Conservation (phyloP, 2,888 invertebrate genomes). For the Hydroisotoma schaefferi region DNA sequence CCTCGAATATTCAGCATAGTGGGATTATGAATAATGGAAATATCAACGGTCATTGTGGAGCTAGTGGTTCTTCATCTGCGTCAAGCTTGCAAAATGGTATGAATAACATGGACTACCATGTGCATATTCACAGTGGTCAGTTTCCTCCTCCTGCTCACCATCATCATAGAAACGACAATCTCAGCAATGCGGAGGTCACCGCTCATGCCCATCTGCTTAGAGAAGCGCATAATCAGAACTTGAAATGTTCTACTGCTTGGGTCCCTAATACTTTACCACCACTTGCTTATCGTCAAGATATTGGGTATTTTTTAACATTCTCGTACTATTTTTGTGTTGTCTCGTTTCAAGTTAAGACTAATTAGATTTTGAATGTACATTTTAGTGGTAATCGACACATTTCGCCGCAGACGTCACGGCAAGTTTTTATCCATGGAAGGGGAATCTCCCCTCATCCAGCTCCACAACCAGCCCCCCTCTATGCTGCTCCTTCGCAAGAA, state of each 20-base stretch:
- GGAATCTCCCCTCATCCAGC: constrained; percentile 44
- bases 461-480: constrained; percentile 40
- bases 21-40: constrained; percentile 26
- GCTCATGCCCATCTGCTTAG: constrained; percentile 54
- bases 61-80: constrained; percentile 29
- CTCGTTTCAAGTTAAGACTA: background rate
- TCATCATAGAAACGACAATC: constrained; percentile 52
- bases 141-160: constrained; percentile 45
- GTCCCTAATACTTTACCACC: constrained; percentile 38
- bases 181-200: constrained; percentile 52
- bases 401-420: constrained; percentile 45
- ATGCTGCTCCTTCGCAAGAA: constrained; percentile 43
- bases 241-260: constrained; percentile 43
- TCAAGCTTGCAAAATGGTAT: constrained; percentile 29
- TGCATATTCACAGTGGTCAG: constrained; percentile 33
- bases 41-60: constrained; percentile 18
- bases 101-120: constrained; percentile 32
- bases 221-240: constrained; percentile 44
- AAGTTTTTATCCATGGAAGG: constrained; percentile 42
- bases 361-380: constrained; percentile 2
- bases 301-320: constrained; percentile 25
- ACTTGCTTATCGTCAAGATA: constrained; percentile 44
- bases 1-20: constrained; percentile 21
- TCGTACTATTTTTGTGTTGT: background rate
- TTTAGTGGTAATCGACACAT: constrained; percentile 37